phyloP scores from a whole-genome alignment of 2,888 invertebrate species.

The Spisula subtruncata region DNA sequence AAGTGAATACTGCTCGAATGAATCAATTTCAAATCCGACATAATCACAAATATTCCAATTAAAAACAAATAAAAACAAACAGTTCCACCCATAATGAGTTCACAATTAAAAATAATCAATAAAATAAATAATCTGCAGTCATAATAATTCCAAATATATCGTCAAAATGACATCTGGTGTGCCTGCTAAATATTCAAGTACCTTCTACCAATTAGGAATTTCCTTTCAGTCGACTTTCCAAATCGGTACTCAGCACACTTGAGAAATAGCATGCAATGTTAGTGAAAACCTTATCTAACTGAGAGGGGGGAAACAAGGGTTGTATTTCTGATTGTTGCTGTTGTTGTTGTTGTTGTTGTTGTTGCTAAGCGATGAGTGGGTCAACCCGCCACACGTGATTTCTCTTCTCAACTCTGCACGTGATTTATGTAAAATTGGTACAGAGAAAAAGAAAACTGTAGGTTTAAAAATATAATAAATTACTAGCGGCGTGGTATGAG shows the following conservation, averaged over 20 bases:
- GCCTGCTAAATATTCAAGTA: conserved; percentile 38
- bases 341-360: not conserved
- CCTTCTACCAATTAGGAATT: conserved; percentile 55
- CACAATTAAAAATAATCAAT: conserved; percentile 17
- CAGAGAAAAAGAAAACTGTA: not conserved
- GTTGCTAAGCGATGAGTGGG: conserved; percentile 18
- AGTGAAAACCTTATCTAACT: conserved; percentile 17
- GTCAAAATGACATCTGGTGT: conserved; percentile 52
- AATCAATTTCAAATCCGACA: conserved; percentile 2
- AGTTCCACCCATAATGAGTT: not conserved
- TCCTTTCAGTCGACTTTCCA: conserved; percentile 37
- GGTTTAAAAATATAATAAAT: not conserved
- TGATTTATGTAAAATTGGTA: not conserved
- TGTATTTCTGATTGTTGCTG: not conserved
- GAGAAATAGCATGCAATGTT: conserved; percentile 37
- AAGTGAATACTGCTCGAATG: conserved; percentile 15
- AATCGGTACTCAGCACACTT: conserved; percentile 40
- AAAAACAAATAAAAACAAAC: not conserved
- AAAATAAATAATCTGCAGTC: conserved; percentile 21
- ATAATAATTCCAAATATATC: conserved; percentile 22
- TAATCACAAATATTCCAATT: conserved; percentile 18
- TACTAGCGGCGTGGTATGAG: not conserved
- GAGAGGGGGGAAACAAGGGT: conserved; percentile 40
- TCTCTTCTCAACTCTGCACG: not conserved
- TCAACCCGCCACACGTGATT: not conserved